Base-by-base conservation (phyloP, 2,797 vertebrate genomes). In the Mus minutoides region DNA sequence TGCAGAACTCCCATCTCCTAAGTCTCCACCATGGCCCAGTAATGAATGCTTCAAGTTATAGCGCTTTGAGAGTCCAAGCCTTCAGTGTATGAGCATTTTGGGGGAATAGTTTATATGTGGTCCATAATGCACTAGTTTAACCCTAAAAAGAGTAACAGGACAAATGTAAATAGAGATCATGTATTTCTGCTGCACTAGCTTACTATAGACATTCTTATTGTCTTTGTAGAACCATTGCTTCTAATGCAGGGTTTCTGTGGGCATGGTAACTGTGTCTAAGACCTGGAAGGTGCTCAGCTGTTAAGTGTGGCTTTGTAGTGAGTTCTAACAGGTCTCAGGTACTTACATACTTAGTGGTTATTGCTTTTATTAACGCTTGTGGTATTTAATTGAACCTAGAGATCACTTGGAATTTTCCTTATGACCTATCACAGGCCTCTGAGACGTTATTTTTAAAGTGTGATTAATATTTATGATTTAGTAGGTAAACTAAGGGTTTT, bases 311-410 rank as follows among this genome's bases (percentile, higher is more conserved):
- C 88, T 95, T 34, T 87, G 37, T 87, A 64, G n/a, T 95, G 49
- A 91, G 80, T 71, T 88, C 69, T 92, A 79, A 93, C n/a, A 95
- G 75, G 49, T 24, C 73, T 92, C 34, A 56, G 60, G 54, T 87
- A 29, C 85, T 91, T 93, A 62, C 0, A 31, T 73, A 84, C 34
- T 79, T 24, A 17, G 31, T 82, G 31, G 24, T 62, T 71, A 87
- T 64, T 73, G 76, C 56, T 95, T 0, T 92, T 96, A 84, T 49
- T n/a, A 67, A 49, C 62, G 69, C 0, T 58, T 94, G 40, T 90
- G 92, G 77, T 94, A 90, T 96, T 90, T 95, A 94, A 93, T 96
- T 95, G 93, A 96, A 86, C 60, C 62, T 93, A 62, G 95, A 90
- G 29, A 77, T 92, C 87, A 88, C 64, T 91, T 91, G 94, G 58